Evolutionary conservation across 1,140 invertebrate genomes (phyloP).

Genomic region (Brachionus sp.): DNA sequence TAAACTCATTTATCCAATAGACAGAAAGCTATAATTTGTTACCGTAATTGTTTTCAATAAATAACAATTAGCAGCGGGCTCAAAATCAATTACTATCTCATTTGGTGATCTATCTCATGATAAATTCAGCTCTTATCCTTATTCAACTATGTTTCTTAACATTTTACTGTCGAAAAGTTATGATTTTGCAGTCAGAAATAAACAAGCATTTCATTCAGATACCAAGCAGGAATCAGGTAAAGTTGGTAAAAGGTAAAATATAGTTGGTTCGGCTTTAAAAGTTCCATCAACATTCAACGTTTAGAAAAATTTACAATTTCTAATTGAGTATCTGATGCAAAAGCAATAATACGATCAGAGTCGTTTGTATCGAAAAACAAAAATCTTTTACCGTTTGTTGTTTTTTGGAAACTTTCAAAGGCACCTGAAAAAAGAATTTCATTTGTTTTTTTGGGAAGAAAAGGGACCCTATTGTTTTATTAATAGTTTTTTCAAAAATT

Average conservation of each 20-base stretch:
- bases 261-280: not conserved
- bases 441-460: too few relatives aligned
- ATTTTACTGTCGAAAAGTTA: not conserved
- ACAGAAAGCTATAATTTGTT: too few relatives aligned
- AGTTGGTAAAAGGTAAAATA: not conserved
- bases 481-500: not conserved
- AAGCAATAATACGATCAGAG: not conserved
- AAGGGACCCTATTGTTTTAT: not conserved
- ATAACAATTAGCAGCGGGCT: too few relatives aligned
- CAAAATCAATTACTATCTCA: too few relatives aligned
- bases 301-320: not conserved
- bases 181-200: not conserved
- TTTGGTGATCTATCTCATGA: not conserved
- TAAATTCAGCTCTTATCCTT: not conserved
- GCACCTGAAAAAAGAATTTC: too few relatives aligned
- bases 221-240: not conserved
- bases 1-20: too few relatives aligned
- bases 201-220: not conserved
- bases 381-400: not conserved
- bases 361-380: not conserved
- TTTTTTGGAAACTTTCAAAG: not conserved
- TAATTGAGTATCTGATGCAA: not conserved
- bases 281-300: not conserved
- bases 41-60: too few relatives aligned
- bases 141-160: not conserved